A percentile compares a stretch with the other conserved stretches of the same genome.
These are phyloP conservation scores for Tigriopus japonicus DNA, from an alignment of 1,140 invertebrate genomes.

Conservation along the genomic window DNA sequence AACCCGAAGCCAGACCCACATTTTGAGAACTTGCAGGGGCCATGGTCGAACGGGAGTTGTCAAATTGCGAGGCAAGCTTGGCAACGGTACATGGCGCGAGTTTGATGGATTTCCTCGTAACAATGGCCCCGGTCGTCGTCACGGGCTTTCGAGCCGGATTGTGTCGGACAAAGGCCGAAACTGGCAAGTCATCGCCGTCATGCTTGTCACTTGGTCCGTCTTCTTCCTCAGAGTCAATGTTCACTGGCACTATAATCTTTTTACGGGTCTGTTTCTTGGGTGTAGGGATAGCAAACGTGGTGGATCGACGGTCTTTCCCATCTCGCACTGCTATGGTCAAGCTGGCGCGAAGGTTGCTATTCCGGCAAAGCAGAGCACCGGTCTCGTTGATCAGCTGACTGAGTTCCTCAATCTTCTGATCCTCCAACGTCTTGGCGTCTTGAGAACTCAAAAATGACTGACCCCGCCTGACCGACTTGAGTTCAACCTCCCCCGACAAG, in stretches of 20 bases:
- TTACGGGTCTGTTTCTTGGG: too few relatives aligned
- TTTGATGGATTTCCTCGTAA: not conserved
- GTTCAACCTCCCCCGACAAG: not conserved
- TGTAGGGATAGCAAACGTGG: too few relatives aligned
- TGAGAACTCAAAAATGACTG: not conserved
- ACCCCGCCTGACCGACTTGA: not conserved
- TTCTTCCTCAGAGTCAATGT: too few relatives aligned
- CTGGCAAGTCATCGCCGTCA: too few relatives aligned
- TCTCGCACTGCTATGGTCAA: not conserved
- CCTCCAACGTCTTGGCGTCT: not conserved
- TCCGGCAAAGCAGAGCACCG: not conserved
- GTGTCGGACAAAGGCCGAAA: too few relatives aligned
- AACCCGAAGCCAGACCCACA: not conserved
- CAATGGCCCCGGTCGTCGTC: not conserved
- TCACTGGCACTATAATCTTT: too few relatives aligned
- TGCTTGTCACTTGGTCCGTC: too few relatives aligned
- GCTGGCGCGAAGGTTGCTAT: not conserved
- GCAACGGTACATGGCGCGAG: not conserved
- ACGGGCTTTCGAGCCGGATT: not conserved
- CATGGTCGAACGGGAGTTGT: not conserved
- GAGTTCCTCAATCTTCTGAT: not conserved
- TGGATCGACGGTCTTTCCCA: too few relatives aligned
- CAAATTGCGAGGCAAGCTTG: not conserved
- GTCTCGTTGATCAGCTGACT: not conserved
- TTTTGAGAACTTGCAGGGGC: not conserved